Percentiles rank a stretch among this genome's conserved stretches.
phyloP scores from a whole-genome alignment of 2,113 vertebrate species.

The Salvelinus alpinus region DNA sequence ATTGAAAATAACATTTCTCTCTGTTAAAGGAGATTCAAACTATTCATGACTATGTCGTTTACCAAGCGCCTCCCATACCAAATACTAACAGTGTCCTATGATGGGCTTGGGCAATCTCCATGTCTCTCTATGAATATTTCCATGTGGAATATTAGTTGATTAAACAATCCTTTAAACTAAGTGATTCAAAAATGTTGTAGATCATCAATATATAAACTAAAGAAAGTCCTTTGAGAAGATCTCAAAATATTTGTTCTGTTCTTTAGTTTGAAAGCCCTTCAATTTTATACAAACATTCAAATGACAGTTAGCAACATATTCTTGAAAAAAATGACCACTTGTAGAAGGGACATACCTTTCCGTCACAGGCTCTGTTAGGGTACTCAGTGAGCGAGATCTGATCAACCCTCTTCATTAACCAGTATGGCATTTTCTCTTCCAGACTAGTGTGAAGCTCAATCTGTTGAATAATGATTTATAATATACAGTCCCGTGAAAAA shows the following conservation, averaged over 20 bases:
- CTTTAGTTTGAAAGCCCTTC: neutral
- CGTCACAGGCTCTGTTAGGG: constrained; percentile 77
- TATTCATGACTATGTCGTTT: no score
- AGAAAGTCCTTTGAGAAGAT: neutral
- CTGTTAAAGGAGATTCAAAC: constrained; percentile 25
- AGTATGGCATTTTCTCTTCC: constrained; percentile 83
- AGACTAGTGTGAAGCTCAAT: constrained; percentile 86
- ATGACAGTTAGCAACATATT: neutral
- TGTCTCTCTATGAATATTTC: neutral
- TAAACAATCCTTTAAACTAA: neutral
- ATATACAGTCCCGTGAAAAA: no score
- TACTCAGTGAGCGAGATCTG: constrained; percentile 72
- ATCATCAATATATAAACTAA: neutral
- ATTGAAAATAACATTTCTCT: neutral
- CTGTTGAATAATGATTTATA: constrained; percentile 52
- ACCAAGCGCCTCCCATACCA: neutral
- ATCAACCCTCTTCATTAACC: constrained; percentile 82
- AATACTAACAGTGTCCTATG: neutral
- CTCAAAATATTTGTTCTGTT: neutral
- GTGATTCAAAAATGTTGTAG: neutral
- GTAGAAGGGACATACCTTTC: constrained; percentile 66
- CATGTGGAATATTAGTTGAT: neutral
- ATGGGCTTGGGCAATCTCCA: neutral
- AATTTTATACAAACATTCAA: neutral
- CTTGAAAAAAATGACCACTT: neutral